Evolutionary conservation across 1,140 invertebrate genomes (phyloP), one percentile per base, ranked within the genome.

Genomic region (Daktulosphaira vitifoliae): DNA sequence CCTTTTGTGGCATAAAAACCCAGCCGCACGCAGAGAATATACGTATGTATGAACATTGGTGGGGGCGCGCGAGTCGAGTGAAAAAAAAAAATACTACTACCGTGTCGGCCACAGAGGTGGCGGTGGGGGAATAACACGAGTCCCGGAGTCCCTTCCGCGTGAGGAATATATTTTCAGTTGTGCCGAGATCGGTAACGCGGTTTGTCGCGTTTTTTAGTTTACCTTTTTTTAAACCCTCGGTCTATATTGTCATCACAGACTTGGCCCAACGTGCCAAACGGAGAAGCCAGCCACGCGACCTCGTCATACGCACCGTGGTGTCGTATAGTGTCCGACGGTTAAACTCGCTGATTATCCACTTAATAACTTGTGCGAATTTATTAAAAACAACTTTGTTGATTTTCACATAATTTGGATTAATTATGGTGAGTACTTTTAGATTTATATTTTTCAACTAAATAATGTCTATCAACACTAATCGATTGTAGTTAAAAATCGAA

Each of bases 111-210:
- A 9, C 53, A 56, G 22, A 3, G 18, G 51, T 7, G 53, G 53
- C 18, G 52, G 53, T 22, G 53, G 20, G 13, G 20, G 38, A 33
- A 33, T 11, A 33, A 33, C 29, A 33, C 29, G 29, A 33, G 29
- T 33, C 5, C 29, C 29, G 29, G 29, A 11, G 29, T 33, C 5
- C 5, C 52, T 29, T 56, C 52, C 52, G 18, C 52, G 52, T 56
- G 54, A 37, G 39, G 54, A 59, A 59, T 59, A 59, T 59, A n/a
- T n/a, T n/a, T 59, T 59, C 54, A 59, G 54, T 59, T 59, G 54
- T 59, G 54, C 39, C 54, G 54, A 59, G 54, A 59, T 59, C 54
- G 54, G 54, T 59, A 38, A 59, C 54, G 54, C 54, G 54, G 54
- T 59, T 59, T 59, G 54, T 59, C 54, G 54, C 54, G 54, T 59